Evolutionary conservation across 2,888 invertebrate genomes (phyloP), one percentile per base, ranked within the genome.

Genomic region (Drosophila bunnanda): DNA sequence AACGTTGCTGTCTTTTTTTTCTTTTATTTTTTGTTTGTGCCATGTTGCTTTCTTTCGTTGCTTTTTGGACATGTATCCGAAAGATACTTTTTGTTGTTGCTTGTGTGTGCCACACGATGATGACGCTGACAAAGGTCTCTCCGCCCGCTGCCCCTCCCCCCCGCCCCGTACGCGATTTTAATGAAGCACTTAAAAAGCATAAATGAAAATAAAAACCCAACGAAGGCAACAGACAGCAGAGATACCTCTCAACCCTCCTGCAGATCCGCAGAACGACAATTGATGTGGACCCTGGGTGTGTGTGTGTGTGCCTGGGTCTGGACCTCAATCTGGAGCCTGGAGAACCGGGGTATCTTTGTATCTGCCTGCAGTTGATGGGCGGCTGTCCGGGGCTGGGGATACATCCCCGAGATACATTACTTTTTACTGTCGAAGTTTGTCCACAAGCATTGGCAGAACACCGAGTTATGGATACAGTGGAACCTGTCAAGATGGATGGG

Each of bases 101-200:
- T 20, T 41, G 62, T 81, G 75, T 77, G 80, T 64, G 68, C 59
- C 69, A 71, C 69, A 71, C 80, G 87, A 73, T 81, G 82, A 76
- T 88, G 89, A 89, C 68, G 89, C 88, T 84, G 84, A 84, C 88
- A 89, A 89, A 84, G 84, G 89, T 82, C 85, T 73, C 54, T 70
- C 69, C 39, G 54, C 58, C 76, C 87, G 72, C 70, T 55, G 75
- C 76, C 25, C 2, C 25, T 4, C 25, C 25, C 4, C 25, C 25
- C 25, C 4, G 25, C 25, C 25, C 4, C 78, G 76, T 89, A 87
- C 86, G 86, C 86, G 88, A 78, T 85, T 85, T 85, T 85, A 85
- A 85, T 85, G 85, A 85, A 85, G 85, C 89, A 88, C 89, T 85
- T 85, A 89, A 85, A 89, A 84, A 88, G 85, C 89, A 88, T 89